These are phyloP conservation scores for Calcarius ornatus DNA, from an alignment of 2,113 vertebrate species.

Conservation along the genomic window DNA sequence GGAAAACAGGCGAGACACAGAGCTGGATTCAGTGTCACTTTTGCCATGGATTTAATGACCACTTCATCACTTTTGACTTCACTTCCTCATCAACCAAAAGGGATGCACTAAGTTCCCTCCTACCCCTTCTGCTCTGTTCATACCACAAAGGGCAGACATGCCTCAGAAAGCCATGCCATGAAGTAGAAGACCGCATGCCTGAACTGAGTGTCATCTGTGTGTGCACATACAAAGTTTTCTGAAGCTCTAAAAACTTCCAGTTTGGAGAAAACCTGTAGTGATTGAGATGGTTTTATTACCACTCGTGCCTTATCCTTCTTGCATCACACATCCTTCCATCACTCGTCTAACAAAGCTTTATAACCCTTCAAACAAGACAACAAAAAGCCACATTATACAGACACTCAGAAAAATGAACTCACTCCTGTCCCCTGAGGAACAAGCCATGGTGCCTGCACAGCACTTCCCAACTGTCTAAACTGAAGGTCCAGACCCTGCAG, in stretches of 20 bases:
- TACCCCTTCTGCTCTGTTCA: not conserved
- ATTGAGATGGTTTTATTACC: not conserved
- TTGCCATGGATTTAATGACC: not conserved
- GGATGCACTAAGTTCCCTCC: not conserved
- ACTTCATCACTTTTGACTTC: not conserved
- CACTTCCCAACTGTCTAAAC: not conserved
- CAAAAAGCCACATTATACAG: not conserved
- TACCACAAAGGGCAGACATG: not conserved
- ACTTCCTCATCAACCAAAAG: not conserved
- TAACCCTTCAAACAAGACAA: not conserved
- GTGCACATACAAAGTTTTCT: not conserved
- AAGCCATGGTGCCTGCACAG: not conserved
- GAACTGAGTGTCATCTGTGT: not conserved
- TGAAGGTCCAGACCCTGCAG: not conserved
- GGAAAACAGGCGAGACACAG: accelerated
- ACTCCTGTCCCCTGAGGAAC: not conserved
- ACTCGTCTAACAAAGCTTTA: not conserved
- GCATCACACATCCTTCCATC: not conserved
- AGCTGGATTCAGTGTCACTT: not conserved
- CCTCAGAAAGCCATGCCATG: not conserved
- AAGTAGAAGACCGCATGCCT: not conserved
- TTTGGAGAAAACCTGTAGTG: not conserved
- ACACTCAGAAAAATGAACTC: not conserved
- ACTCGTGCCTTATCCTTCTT: not conserved
- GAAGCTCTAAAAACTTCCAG: not conserved